Evolutionary conservation across 2,888 invertebrate genomes (phyloP), one percentile per base, ranked within the genome.

Genomic region (Nematopogon swammerdamellus): DNA sequence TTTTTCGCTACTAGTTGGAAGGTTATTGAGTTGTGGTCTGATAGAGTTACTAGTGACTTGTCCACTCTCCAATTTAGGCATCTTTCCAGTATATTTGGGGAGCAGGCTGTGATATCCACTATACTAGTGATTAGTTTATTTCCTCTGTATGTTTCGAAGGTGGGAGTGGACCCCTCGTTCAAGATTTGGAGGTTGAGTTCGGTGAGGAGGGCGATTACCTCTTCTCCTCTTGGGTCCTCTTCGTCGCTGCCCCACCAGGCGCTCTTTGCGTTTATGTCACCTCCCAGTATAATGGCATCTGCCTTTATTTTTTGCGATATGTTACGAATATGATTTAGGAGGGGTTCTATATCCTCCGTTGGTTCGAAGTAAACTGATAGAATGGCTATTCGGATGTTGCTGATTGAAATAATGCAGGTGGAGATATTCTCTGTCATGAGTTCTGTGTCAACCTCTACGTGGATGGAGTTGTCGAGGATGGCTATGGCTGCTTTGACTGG

Each of bases 11-110:
- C 16, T 5, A 58, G 8, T 0, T 44, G 14, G 49, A 53, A 57
- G 11, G 54, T 54, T 1, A 58, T 57, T n/a, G 57, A 54, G 47
- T 57, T 58, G 43, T 57, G 58, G 52, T 58, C 58, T 2, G 57
- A 55, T 3, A 46, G 48, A 18, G 54, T 53, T 18, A 30, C 52
- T 1, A 57, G 42, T 6, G 17, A 44, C 29, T 55, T 29, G 18
- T 54, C 48, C 3, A 57, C 56, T 30, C 25, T 50, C 57, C 57
- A 58, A 18, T 53, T 29, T 6, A 54, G 48, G 1, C 57, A 45
- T n/a, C n/a, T n/a, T n/a, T n/a, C n/a, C n/a, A n/a, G n/a, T n/a
- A n/a, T n/a, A n/a, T n/a, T n/a, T n/a, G n/a, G n/a, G n/a, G n/a
- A n/a, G n/a, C n/a, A n/a, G n/a, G 54, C 51, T 5, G 57, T 55